Evolutionary conservation across 2,888 invertebrate genomes (phyloP).

Genomic region (Ametastegia equiseti): DNA sequence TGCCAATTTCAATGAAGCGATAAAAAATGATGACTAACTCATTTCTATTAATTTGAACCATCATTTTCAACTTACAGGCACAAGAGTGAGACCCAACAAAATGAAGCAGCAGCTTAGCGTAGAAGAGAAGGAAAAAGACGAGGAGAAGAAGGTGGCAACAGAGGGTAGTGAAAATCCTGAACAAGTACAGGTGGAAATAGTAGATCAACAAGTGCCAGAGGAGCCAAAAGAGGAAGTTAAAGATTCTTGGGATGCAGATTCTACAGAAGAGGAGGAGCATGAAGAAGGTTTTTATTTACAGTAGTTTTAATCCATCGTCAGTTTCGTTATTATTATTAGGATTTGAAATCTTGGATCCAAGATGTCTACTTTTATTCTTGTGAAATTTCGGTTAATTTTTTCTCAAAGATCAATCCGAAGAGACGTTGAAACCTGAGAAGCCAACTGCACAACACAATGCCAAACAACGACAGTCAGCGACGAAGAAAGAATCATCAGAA

Average conservation of each 20-base stretch:
- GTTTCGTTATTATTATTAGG: neutral
- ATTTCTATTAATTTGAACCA: neutral
- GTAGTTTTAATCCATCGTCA: neutral
- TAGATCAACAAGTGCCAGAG: constrained; percentile 76
- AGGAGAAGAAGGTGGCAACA: constrained; percentile 74
- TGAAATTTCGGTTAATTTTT: too few relatives aligned
- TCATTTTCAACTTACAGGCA: constrained; percentile 79
- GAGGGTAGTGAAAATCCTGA: constrained; percentile 64
- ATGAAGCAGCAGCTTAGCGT: constrained; percentile 82
- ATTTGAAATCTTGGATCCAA: neutral
- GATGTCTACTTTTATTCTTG: too few relatives aligned
- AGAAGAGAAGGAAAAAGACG: constrained; percentile 78
- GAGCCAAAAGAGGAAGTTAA: constrained; percentile 80
- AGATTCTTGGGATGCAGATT: constrained; percentile 91
- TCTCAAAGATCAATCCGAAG: constrained; percentile 68
- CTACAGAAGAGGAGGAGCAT: constrained; percentile 80
- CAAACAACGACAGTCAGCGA: constrained; percentile 64
- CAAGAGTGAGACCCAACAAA: constrained; percentile 85
- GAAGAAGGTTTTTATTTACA: constrained; percentile 67
- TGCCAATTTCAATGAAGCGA: neutral
- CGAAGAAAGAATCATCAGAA: constrained; percentile 74
- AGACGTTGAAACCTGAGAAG: constrained; percentile 60
- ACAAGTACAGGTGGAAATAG: constrained; percentile 76
- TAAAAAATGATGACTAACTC: too few relatives aligned
- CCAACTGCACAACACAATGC: constrained; percentile 56